Conservation (phyloP, 2,888 invertebrate species). For the Lepeophtheirus nordmannii region DNA sequence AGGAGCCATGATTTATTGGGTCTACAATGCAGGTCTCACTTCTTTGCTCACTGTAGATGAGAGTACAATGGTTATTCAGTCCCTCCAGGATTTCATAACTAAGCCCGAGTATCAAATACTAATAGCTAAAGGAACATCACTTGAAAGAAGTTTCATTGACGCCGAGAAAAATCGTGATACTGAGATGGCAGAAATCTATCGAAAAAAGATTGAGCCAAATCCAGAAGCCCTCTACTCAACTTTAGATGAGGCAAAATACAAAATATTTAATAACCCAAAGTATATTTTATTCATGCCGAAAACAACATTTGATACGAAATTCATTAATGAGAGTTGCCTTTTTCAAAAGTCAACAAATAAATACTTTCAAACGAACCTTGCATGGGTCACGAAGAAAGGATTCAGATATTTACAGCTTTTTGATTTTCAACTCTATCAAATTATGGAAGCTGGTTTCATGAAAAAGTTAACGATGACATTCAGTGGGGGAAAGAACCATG, state of each 20-base stretch:
- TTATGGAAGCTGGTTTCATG: slow-evolving; percentile 1
- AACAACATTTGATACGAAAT: not conserved
- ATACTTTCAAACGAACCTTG: not conserved
- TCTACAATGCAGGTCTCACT: slow-evolving; percentile 14
- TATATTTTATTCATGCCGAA: not conserved
- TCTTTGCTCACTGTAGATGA: slow-evolving; percentile 10
- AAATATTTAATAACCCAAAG: not conserved
- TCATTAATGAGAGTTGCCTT: not conserved
- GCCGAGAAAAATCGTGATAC: not conserved
- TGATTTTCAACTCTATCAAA: slow-evolving; percentile 1
- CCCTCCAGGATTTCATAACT: not conserved
- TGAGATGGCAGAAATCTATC: not conserved
- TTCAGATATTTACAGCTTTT: not conserved
- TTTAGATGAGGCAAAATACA: not conserved
- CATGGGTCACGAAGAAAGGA: slow-evolving; percentile 4
- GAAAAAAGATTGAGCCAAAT: not conserved
- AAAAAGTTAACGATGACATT: not conserved
- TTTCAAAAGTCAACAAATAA: not conserved
- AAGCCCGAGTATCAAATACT: slow-evolving; percentile 12
- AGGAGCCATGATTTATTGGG: slow-evolving; percentile 12
- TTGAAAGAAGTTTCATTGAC: not conserved
- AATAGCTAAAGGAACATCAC: not conserved
- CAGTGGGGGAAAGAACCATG: not conserved
- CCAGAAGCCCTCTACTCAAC: not conserved
- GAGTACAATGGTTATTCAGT: not conserved